These are phyloP conservation scores for Myrmecophaga tridactyla DNA, from an alignment of 2,113 vertebrate genomes.

Conservation along the genomic window DNA sequence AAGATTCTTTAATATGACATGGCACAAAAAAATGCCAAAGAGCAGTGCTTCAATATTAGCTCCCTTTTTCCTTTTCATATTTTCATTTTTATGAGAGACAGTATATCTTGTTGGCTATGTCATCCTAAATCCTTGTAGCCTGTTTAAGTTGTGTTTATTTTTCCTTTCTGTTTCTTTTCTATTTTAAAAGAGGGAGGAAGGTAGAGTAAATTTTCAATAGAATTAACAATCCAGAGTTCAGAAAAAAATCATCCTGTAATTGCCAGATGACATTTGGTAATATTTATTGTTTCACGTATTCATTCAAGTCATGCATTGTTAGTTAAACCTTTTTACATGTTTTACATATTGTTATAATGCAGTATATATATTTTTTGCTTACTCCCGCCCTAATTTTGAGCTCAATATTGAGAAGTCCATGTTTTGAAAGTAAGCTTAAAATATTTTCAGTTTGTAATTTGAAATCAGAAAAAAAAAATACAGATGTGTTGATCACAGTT, in stretches of 20 bases:
- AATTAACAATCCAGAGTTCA: not conserved
- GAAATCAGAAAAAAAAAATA: not conserved
- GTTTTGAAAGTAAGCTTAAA: not conserved
- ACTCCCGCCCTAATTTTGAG: not conserved
- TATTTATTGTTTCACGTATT: not conserved
- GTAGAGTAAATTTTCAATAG: not conserved
- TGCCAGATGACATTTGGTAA: not conserved
- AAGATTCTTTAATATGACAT: conserved; percentile 64
- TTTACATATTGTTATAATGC: not conserved
- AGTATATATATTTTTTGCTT: not conserved
- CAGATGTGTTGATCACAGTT: not conserved
- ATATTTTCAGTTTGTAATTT: not conserved
- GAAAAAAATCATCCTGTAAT: not conserved
- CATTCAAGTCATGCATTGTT: not conserved
- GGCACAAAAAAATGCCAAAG: conserved; percentile 52
- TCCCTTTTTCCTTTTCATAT: conserved; percentile 42
- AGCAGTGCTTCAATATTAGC: conserved; percentile 66
- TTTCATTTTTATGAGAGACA: conserved; percentile 52
- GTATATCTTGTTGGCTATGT: not conserved
- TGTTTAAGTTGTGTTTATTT: fast-evolving
- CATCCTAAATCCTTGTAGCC: conserved; percentile 27
- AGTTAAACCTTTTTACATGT: not conserved
- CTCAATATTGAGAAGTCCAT: not conserved
- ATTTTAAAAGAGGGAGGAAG: not conserved
- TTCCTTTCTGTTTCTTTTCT: not conserved